Percentiles rank a stretch among this genome's conserved stretches.
Evolutionary conservation across 2,888 invertebrate species (phyloP).

Genomic region (Operophtera brumata): DNA sequence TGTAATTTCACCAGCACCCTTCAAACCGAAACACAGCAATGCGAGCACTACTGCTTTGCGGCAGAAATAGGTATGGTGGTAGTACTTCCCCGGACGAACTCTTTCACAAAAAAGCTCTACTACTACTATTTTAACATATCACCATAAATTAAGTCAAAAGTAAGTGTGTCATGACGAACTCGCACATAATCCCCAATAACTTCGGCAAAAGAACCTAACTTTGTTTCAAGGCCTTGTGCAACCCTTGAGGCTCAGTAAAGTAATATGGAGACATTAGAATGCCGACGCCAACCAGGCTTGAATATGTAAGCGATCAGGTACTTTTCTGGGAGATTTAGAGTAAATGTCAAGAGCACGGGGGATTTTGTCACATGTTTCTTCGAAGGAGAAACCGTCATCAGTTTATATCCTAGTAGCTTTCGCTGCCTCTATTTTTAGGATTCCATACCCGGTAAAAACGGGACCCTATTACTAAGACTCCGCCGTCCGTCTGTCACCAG

Average conservation of each 20-base stretch:
- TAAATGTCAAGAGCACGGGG: background rate
- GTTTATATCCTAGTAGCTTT: too few relatives aligned
- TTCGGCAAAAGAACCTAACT: constrained; percentile 44
- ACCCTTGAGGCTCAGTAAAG: constrained; percentile 39
- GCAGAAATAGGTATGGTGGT: too few relatives aligned
- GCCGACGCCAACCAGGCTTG: constrained; percentile 47
- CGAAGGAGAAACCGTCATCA: background rate
- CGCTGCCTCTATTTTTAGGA: too few relatives aligned
- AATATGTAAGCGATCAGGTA: constrained; percentile 40
- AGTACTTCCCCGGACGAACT: too few relatives aligned
- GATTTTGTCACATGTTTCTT: background rate
- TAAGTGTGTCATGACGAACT: constrained; percentile 47
- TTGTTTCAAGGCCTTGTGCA: constrained; percentile 25
- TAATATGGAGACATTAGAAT: constrained; percentile 47
- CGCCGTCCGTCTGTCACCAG: too few relatives aligned
- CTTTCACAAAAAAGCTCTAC: too few relatives aligned
- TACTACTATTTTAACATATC: too few relatives aligned
- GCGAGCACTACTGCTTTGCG: too few relatives aligned
- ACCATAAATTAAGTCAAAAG: constrained; percentile 22
- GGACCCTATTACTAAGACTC: too few relatives aligned
- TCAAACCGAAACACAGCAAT: too few relatives aligned
- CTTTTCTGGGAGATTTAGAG: constrained; percentile 11
- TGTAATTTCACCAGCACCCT: too few relatives aligned
- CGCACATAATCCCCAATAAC: constrained; percentile 45
- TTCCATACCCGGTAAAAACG: too few relatives aligned